Conservation (phyloP, 1,140 invertebrate genomes). For the Acyrthosiphon pisum region DNA sequence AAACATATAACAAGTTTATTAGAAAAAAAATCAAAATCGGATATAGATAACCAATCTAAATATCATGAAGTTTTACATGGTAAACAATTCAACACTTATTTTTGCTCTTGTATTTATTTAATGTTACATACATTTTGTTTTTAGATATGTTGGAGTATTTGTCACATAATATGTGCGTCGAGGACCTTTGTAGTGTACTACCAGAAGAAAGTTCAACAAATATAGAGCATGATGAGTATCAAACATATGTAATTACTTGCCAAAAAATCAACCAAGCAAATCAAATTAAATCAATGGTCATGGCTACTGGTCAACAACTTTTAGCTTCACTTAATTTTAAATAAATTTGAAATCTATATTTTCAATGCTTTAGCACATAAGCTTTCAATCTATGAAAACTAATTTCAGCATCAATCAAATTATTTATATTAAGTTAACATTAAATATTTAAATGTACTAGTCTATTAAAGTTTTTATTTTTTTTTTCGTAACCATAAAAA, state of each 20-base stretch:
- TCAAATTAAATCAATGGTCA: constrained; percentile 70
- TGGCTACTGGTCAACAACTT: constrained; percentile 69
- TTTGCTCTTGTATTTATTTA: background rate
- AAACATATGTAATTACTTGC: constrained; percentile 60
- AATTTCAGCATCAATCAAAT: background rate
- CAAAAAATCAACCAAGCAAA: constrained; percentile 66
- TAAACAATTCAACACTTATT: background rate
- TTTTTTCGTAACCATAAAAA: background rate
- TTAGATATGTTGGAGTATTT: constrained; percentile 58
- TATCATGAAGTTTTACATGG: constrained; percentile 46
- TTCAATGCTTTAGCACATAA: background rate
- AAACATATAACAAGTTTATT: constrained; percentile 34
- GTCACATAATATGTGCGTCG: constrained; percentile 57
- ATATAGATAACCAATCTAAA: constrained; percentile 38
- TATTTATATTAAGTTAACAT: background rate
- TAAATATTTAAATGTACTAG: background rate
- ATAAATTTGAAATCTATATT: constrained; percentile 38
- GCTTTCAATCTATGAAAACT: background rate
- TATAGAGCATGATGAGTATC: constrained; percentile 33
- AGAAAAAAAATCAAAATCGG: constrained; percentile 53
- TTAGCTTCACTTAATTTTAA: constrained; percentile 62
- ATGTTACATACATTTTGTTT: constrained; percentile 8
- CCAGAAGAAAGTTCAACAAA: constrained; percentile 24
- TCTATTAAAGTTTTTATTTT: background rate
- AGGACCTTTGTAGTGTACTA: constrained; percentile 57